A percentile compares a stretch with the other conserved stretches of the same genome.
Evolutionary conservation across 2,797 vertebrate species (phyloP).

Genomic region (Pseudochaenichthys georgianus): DNA sequence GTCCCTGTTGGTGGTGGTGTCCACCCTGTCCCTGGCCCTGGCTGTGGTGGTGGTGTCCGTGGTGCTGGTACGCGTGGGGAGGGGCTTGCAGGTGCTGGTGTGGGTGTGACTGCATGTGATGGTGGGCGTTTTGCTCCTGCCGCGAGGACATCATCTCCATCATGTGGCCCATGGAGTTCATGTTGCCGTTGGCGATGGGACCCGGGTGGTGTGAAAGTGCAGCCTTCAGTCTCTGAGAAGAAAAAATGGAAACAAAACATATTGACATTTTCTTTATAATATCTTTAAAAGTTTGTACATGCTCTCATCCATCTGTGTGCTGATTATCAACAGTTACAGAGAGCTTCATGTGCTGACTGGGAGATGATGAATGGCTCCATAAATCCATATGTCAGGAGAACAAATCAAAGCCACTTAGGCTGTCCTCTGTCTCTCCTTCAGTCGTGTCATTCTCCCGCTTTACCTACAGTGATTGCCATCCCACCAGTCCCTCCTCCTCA

Average conservation of each 20-base stretch:
- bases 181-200: constrained; percentile 95
- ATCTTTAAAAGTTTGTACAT: constrained; percentile 15
- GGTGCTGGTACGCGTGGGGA: constrained; percentile 93
- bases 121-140: constrained; percentile 91
- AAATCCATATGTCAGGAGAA: constrained; percentile 72
- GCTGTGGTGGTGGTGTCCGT: constrained; percentile 86
- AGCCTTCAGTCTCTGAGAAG: constrained; percentile 94
- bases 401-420: constrained; percentile 79
- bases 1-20: constrained; percentile 89
- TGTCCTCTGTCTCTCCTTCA: constrained; percentile 80
- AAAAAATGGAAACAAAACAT: constrained; percentile 43
- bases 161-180: constrained; percentile 99
- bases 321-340: constrained; percentile 56
- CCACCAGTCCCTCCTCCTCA: constrained; percentile 62
- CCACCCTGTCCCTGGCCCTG: constrained; percentile 91
- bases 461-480: constrained; percentile 57
- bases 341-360: constrained; percentile 40
- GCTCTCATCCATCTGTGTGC: constrained; percentile 30
- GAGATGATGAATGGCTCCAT: constrained; percentile 72
- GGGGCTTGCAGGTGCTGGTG: constrained; percentile 94
- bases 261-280: background rate
- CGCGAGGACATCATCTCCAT: constrained; percentile 99
- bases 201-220: constrained; percentile 95
- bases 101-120: constrained; percentile 94
- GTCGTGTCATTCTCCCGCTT: constrained; percentile 68